These are phyloP conservation scores for Calvadosia cruxmelitensis DNA, from an alignment of 30 jellyfish, hydroid and myxozoan species.

Conservation along the genomic window DNA sequence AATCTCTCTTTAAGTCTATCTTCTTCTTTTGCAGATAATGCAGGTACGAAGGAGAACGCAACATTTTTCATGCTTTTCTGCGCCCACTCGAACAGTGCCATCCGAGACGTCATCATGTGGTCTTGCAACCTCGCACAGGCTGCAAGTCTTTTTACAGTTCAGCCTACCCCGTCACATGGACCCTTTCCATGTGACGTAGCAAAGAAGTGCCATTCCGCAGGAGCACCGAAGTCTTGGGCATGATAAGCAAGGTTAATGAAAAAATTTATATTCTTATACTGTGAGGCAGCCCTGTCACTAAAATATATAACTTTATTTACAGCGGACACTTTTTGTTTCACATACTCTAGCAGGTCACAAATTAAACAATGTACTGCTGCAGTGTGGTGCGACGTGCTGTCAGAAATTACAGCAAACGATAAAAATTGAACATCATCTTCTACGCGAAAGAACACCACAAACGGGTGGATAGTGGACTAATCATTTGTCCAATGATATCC, in stretches of 20 bases:
- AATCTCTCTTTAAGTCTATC: background rate
- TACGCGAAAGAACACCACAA: conserved; percentile 19
- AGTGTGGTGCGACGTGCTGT: conserved; percentile 16
- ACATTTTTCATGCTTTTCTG: too few relatives aligned
- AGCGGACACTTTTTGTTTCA: background rate
- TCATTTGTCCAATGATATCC: conserved; percentile 36
- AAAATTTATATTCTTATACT: conserved; percentile 7
- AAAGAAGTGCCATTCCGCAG: conserved; percentile 47
- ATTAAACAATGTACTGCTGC: conserved; percentile 8
- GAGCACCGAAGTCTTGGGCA: conserved; percentile 33
- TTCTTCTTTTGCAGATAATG: background rate
- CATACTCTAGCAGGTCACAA: background rate
- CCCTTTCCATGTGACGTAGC: conserved; percentile 57
- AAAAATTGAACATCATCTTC: background rate
- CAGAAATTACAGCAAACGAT: conserved; percentile 15
- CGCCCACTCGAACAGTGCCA: background rate
- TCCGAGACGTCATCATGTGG: background rate
- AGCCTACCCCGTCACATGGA: conserved; percentile 60
- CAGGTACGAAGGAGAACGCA: background rate
- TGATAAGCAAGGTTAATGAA: conserved; percentile 15
- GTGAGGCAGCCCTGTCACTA: conserved; percentile 35
- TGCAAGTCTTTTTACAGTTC: conserved; percentile 26
- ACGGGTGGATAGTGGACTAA: conserved; percentile 43
- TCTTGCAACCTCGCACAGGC: conserved; percentile 24
- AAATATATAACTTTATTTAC: conserved; percentile 4